phyloP scores from a whole-genome alignment of 23 tunicate genomes.

The Corella eumyota region DNA sequence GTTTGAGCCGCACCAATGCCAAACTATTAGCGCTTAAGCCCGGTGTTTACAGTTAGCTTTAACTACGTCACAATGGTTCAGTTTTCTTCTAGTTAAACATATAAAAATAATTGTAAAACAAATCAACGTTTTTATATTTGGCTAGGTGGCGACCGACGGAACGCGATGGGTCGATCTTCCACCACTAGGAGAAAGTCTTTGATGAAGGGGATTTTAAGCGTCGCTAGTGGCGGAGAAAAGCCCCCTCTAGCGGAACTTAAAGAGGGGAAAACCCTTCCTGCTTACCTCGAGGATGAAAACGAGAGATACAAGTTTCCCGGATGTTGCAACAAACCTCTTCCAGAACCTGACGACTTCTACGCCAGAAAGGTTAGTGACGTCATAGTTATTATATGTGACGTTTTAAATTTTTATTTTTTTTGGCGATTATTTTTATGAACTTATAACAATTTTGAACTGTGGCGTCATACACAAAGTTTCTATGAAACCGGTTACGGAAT shows the following conservation, averaged over 20 bases:
- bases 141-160: constrained; percentile 60
- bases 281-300: constrained; percentile 24
- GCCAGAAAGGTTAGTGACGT: constrained; percentile 27
- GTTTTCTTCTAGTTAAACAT: too few relatives aligned
- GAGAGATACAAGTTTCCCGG: constrained; percentile 25
- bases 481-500: too few relatives aligned
- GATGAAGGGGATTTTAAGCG: constrained; percentile 72
- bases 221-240: constrained; percentile 60
- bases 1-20: too few relatives aligned
- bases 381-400: neutral
- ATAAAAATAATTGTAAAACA: too few relatives aligned
- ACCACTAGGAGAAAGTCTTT: constrained; percentile 53
- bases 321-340: constrained; percentile 22
- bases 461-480: too few relatives aligned
- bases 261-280: constrained; percentile 81
- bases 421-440: too few relatives aligned
- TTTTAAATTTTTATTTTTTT: neutral
- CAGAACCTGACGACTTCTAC: constrained; percentile 69
- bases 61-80: too few relatives aligned
- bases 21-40: too few relatives aligned
- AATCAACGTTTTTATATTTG: neutral
- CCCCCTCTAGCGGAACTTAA: constrained; percentile 63
- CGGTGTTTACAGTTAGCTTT: too few relatives aligned
- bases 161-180: constrained; percentile 57
- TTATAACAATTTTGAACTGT: too few relatives aligned